Base-by-base conservation (phyloP, 2,797 vertebrate genomes). In the Podarcis lilfordi region DNA sequence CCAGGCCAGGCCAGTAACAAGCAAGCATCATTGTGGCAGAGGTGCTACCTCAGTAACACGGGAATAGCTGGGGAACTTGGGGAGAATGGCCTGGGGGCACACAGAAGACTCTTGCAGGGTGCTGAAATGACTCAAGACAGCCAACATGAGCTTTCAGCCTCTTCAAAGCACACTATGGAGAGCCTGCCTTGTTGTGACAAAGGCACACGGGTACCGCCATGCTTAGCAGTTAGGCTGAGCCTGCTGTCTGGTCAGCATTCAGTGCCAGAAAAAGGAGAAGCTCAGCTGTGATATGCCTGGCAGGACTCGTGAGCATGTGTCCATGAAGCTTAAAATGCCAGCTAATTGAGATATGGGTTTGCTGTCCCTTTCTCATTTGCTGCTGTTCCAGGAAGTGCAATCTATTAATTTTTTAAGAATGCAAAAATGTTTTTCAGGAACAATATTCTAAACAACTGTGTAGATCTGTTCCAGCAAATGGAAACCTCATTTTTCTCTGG, bases 221-320 rank as follows among this genome's bases (percentile, higher is more conserved):
- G 23, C 75, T 86, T 10, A 50, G 29, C 27, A 23, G 43, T n/a
- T 43, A 13, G 27, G 9, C 61, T 78, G 61, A 55, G 32, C 61
- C 72, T 55, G 43, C 86, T 37, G 81, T 83, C 32, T 88, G 81
- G 64, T 43, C 82, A 71, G 76, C 45, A 84, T 69, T 78, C 32
- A 59, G 9, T 43, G 64, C 74, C 61, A 83, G 50, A 68, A 88
- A 29, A 69, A 79, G 74, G 87, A 78, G 37, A 21, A 79, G 75
- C 64, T 84, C 32, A 87, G 79, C 69, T 87, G 15, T 23, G 37
- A 82, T n/a, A 87, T 64, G 78, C 13, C 78, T 81, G 71, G n/a
- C 61, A 79, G 81, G 43, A n/a, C 37, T 40, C 71, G 25, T 17
- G 69, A 78, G 64, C 75, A 78, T 84, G 61, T 7, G 27, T 78